Base-by-base conservation (phyloP, 2,888 invertebrate genomes). In the Sicus ferrugineus region DNA sequence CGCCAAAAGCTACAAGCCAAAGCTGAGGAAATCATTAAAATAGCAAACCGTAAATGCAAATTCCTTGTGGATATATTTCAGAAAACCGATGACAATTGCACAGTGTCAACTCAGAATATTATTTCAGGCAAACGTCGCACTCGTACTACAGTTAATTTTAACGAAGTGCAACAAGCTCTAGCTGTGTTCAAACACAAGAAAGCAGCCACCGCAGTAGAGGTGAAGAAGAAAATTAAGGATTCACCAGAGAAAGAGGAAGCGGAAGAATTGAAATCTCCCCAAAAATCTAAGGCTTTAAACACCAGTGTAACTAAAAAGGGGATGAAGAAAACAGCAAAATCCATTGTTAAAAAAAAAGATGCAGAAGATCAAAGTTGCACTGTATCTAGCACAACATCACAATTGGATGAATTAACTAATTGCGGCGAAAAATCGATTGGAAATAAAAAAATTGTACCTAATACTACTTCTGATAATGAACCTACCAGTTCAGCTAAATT, bases 71-170 rank as follows among this genome's bases (percentile, higher is more conserved):
- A 70, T 14, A 77, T 82, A 52, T 82, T 82, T 26, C 77, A 79
- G 23, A 81, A 74, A 54, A 75, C 78, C 2, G 76, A 61, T 64
- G 84, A 84, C 52, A 83, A 81, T 31, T 83, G 83, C 14, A 76
- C 77, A 16, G 77, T 84, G 0, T 84, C 84, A 3, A 81, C 81
- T 0, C 82, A 84, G 38, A 84, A 84, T 67, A 84, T 84, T 7
- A 78, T 84, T 7, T 70, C 72, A 0, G 84, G 85, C 1, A 85
- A 83, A 63, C 74, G 84, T 0, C 75, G 80, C 0, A 80, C 82
- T 0, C 78, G 82, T 0, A 70, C 76, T 0, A 74, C 75, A 0
- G 70, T 76, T 0, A 80, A 79, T 5, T 74, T 83, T 3, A 84
- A 82, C 65, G 83, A 83, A 69, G 77, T 76, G 0, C 65, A 75